These are phyloP conservation scores for Chymomyza caudatula DNA, from an alignment of 2,888 invertebrate species.

Conservation along the genomic window DNA sequence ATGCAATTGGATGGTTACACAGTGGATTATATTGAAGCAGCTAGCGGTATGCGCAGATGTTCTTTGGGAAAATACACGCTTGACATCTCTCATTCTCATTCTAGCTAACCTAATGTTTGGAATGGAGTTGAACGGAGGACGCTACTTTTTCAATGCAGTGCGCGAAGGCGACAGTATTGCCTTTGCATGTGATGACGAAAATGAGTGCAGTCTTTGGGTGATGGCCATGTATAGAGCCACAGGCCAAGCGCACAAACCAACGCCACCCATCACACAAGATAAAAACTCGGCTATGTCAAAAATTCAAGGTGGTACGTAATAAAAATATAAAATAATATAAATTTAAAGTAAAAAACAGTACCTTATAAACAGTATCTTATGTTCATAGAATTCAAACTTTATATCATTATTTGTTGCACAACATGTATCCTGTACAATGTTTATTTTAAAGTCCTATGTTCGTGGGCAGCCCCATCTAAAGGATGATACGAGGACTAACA, in stretches of 20 bases:
- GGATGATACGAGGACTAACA: no score
- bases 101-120: conserved; percentile 94
- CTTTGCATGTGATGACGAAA: conserved; percentile 97
- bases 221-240: conserved; percentile 99
- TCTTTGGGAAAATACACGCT: background rate
- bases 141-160: conserved; percentile 98
- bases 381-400: no score
- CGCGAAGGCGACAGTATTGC: conserved; percentile 98
- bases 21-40: conserved; percentile 98
- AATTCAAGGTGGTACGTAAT: conserved; percentile 85
- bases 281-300: conserved; percentile 92
- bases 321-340: conserved; percentile 22
- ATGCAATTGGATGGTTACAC: conserved; percentile 99
- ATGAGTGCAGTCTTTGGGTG: conserved; percentile 98
- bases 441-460: no score
- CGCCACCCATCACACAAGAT: conserved; percentile 92
- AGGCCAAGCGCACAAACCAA: conserved; percentile 99
- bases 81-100: background rate
- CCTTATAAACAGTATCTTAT: no score
- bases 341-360: no score
- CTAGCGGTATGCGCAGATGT: conserved; percentile 85
- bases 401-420: no score
- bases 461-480: no score
- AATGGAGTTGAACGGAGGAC: conserved; percentile 94
- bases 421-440: no score